These are phyloP conservation scores for Piscicola geometra DNA, from an alignment of 2,888 invertebrate genomes.

Conservation along the genomic window DNA sequence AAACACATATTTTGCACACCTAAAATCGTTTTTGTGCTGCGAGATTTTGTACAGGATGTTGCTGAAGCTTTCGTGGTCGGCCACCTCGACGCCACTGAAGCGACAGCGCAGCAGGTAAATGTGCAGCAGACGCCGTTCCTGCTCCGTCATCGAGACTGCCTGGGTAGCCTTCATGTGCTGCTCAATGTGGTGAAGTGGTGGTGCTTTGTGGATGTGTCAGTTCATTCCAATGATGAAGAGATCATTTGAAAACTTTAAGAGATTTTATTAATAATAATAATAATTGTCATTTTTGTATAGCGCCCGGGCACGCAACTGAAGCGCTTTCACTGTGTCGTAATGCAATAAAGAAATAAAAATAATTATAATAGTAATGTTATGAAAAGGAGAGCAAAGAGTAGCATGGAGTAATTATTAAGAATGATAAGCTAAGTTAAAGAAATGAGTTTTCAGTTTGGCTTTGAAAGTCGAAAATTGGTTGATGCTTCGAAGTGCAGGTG, in stretches of 20 bases:
- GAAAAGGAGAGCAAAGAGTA: too few relatives aligned
- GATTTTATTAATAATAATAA: not conserved
- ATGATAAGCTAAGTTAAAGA: too few relatives aligned
- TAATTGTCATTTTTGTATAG: too few relatives aligned
- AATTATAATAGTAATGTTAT: too few relatives aligned
- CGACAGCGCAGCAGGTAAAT: constrained; percentile 77
- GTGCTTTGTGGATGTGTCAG: not conserved
- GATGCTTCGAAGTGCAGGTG: too few relatives aligned
- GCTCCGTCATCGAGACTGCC: constrained; percentile 60
- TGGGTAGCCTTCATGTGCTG: constrained; percentile 54
- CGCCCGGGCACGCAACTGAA: too few relatives aligned
- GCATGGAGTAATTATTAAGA: too few relatives aligned
- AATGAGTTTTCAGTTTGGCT: too few relatives aligned
- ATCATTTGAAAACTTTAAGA: not conserved
- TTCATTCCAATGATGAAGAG: not conserved
- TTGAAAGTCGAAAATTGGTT: too few relatives aligned
- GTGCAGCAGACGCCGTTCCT: constrained; percentile 66
- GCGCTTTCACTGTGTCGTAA: too few relatives aligned
- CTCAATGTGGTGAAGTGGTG: not conserved
- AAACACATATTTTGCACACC: too few relatives aligned
- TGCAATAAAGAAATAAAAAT: too few relatives aligned
- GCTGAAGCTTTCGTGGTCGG: constrained; percentile 61
- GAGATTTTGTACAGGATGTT: constrained; percentile 61
- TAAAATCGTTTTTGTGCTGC: constrained; percentile 64
- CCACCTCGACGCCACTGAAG: constrained; percentile 73